These are phyloP conservation scores for Heliconius himera DNA, from an alignment of 1,140 invertebrate species.

Conservation along the genomic window DNA sequence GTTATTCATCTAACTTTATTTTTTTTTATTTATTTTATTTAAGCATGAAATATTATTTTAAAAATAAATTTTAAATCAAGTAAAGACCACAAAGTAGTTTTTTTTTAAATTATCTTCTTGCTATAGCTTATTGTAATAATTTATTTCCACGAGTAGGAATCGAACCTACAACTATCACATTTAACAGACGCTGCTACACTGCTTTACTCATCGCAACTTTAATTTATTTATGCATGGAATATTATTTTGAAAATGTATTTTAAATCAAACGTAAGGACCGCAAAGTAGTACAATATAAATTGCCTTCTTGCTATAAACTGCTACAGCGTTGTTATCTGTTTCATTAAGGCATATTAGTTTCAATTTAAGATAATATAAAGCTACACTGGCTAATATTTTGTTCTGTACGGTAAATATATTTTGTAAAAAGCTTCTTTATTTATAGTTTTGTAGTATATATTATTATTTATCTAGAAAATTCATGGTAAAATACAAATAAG, in stretches of 20 bases:
- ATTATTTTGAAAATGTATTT: not conserved
- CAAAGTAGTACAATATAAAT: not conserved
- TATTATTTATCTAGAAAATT: not conserved
- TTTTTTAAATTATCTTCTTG: no score
- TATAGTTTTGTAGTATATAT: not conserved
- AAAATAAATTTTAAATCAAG: no score
- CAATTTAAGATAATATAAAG: constrained; percentile 10
- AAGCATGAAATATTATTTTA: no score
- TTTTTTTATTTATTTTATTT: no score
- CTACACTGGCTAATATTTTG: not conserved
- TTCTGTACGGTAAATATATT: not conserved
- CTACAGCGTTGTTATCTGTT: not conserved
- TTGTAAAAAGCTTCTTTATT: not conserved
- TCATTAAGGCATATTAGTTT: constrained; percentile 8
- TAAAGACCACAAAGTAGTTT: no score
- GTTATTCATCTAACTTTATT: no score
- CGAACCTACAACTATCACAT: not conserved
- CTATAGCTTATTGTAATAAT: no score
- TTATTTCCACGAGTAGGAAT: not conserved
- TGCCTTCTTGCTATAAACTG: not conserved
- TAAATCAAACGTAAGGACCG: not conserved
- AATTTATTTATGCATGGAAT: no score
- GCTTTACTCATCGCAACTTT: no score
- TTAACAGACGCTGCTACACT: no score
- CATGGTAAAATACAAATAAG: no score